phyloP scores from a whole-genome alignment of 2,888 invertebrate genomes.

The Tenthredo amoena region DNA sequence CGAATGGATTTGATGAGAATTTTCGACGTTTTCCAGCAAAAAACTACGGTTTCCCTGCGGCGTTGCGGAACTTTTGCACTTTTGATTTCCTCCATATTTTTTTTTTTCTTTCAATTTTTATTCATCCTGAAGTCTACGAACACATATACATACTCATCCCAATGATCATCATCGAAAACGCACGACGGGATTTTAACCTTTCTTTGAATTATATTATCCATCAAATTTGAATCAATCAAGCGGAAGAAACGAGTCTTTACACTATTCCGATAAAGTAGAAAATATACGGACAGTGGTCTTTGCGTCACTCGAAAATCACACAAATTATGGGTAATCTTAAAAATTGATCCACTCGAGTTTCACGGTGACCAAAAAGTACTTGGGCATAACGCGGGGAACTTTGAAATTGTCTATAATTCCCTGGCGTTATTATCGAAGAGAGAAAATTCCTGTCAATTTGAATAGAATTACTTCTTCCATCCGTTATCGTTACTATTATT shows the following conservation, averaged over 20 bases:
- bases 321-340: slow-evolving; percentile 13
- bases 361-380: neutral
- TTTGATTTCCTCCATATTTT: neutral
- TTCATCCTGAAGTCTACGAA: neutral
- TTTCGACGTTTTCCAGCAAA: neutral
- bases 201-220: neutral
- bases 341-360: neutral
- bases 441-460: neutral
- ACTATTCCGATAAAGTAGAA: neutral
- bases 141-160: too few relatives aligned
- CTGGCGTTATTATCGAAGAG: neutral
- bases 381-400: neutral
- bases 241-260: neutral
- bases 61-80: neutral
- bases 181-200: neutral
- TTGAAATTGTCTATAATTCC: neutral
- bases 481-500: neutral
- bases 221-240: neutral
- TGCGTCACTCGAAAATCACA: slow-evolving; percentile 13
- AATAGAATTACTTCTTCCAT: neutral
- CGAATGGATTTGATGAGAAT: slow-evolving; percentile 44
- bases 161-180: too few relatives aligned
- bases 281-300: neutral
- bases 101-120: neutral
- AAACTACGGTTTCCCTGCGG: neutral